Evolutionary conservation across 2,888 invertebrate genomes (phyloP), one percentile per base, ranked within the genome.

Genomic region (Chelonus formosanus): DNA sequence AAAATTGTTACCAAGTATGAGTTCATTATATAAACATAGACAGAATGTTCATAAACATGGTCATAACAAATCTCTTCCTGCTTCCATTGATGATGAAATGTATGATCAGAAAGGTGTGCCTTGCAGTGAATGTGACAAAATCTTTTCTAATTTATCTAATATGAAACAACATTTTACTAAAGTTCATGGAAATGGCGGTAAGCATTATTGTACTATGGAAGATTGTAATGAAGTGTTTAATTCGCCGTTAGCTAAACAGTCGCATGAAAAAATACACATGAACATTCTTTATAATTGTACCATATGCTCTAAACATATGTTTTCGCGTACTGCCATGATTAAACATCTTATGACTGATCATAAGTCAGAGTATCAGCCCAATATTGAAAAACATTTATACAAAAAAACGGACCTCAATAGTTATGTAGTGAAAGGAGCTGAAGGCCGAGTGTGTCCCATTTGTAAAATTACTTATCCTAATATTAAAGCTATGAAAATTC

Each of bases 21-120:
- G 90, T 4, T 88, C 89, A 0, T 80, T 91, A 35, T 87, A 89
- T 44, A 88, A 88, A 54, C 91, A 91, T 75, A 88, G 90, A 81
- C 88, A 88, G 74, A 86, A 72, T 3, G 73, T 88, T 71, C 89
- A 89, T 73, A 81, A 82, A 47, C 76, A 86, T 31, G 85, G 85
- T 3, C 83, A 85, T 65, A 63, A 47, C 5, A 75, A 72, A 5
- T 69, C 48, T 0, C 3, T 36, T 35, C 34, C 36, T 45, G 44
- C 31, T 7, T 8, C 45, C 0, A 67, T 56, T 3, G 55, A 48
- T 64, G 52, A 32, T 34, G 8, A 3, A 34, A 4, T 5, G 20
- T 2, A 31, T 6, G 31, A 66, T 10, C 85, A 76, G 74, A 43
- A 76, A 2, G 81, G 1, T 77, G 84, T 3, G 81, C 75, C 6